Evolutionary conservation across 1,140 invertebrate genomes (phyloP).

Genomic region (Platyscapa corneri): DNA sequence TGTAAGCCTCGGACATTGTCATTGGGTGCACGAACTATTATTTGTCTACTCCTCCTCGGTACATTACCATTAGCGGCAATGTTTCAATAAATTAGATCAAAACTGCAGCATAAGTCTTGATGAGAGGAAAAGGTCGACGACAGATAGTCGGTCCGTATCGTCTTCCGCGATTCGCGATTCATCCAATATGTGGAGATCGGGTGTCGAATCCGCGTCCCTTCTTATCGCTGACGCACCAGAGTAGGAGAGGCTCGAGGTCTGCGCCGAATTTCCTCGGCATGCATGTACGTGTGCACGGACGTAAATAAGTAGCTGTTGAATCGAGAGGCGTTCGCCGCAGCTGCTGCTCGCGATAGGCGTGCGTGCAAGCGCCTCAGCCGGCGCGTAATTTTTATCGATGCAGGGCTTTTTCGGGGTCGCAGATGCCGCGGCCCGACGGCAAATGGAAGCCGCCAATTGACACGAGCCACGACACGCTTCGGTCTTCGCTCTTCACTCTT

Average conservation of each 20-base stretch:
- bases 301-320: constrained; percentile 7
- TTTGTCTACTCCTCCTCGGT: background rate
- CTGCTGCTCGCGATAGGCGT: constrained; percentile 34
- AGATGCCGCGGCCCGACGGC: constrained; percentile 52
- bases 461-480: constrained; percentile 54
- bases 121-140: background rate
- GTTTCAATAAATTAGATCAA: background rate
- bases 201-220: too few species aligned
- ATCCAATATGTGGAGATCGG: too few species aligned
- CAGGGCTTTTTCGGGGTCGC: constrained; percentile 53
- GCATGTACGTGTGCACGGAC: constrained; percentile 21
- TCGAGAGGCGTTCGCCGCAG: constrained; percentile 39
- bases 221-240: too few species aligned
- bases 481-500: background rate
- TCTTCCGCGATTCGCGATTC: too few species aligned
- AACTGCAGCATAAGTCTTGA: background rate
- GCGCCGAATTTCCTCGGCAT: constrained; percentile 6
- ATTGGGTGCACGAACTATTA: background rate
- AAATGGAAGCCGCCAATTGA: constrained; percentile 62
- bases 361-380: constrained; percentile 45
- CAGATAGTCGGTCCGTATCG: too few species aligned
- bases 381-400: constrained; percentile 59
- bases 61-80: background rate
- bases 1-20: background rate
- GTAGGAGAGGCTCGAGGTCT: background rate